These are phyloP conservation scores for Asobara japonica DNA, from an alignment of 1,140 invertebrate genomes.

Conservation along the genomic window DNA sequence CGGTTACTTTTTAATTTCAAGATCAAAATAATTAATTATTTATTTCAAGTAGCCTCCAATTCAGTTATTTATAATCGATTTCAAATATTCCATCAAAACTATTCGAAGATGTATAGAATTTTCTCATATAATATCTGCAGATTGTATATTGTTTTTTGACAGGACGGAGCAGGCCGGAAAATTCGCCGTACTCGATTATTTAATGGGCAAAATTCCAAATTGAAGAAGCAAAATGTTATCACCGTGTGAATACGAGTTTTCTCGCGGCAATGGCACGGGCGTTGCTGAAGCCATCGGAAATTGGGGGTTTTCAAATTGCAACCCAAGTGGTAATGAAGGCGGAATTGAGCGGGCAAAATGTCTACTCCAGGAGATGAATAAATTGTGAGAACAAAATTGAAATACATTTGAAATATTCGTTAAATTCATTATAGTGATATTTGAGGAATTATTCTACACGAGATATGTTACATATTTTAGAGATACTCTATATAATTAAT, in stretches of 20 bases:
- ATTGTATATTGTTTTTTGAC: background rate
- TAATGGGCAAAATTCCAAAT: background rate
- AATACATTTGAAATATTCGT: background rate
- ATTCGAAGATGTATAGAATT: no score
- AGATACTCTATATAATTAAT: no score
- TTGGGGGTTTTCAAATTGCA: slow-evolving; percentile 58
- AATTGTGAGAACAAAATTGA: slow-evolving; percentile 44
- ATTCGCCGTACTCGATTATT: background rate
- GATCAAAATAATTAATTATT: no score
- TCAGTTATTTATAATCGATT: no score
- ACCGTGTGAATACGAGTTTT: slow-evolving; percentile 47
- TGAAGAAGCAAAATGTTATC: background rate
- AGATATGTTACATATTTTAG: no score
- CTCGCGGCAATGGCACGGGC: slow-evolving; percentile 48
- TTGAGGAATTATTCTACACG: slow-evolving; percentile 1
- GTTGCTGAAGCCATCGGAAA: slow-evolving; percentile 58
- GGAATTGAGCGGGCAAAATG: slow-evolving; percentile 52
- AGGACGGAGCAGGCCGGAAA: background rate
- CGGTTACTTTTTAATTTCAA: no score
- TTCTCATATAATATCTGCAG: no score
- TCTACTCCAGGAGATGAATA: slow-evolving; percentile 52
- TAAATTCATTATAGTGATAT: background rate
- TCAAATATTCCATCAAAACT: no score
- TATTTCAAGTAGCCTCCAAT: no score
- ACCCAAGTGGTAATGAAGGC: slow-evolving; percentile 45